Conservation (phyloP, 2,113 vertebrate species). For the Charina bottae region DNA sequence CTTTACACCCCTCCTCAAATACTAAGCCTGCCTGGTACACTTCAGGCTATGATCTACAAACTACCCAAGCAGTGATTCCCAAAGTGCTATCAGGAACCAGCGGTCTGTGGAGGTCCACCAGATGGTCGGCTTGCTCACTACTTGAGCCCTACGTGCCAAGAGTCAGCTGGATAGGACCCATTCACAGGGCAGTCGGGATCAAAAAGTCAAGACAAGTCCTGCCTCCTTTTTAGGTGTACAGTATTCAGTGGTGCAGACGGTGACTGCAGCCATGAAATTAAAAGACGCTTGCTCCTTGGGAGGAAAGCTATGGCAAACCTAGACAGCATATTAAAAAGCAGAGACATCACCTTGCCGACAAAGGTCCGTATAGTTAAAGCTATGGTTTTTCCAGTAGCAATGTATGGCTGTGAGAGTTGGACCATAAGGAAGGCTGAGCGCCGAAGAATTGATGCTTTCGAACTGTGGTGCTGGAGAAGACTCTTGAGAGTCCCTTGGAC, state of each 20-base stretch:
- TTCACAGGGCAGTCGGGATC: not conserved
- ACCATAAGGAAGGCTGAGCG: no score
- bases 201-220: not conserved
- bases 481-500: no score
- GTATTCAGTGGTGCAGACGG: not conserved
- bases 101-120: not conserved
- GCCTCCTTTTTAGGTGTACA: not conserved
- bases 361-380: no score
- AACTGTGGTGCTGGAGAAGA: no score
- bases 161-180: not conserved
- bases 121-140: not conserved
- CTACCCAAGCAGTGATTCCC: not conserved
- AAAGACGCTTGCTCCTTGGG: no score
- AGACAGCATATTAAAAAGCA: no score
- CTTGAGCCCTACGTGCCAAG: not conserved
- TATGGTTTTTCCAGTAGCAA: no score
- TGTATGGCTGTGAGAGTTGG: no score
- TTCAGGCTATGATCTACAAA: not conserved
- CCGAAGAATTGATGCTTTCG: no score
- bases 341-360: no score
- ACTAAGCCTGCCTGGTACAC: not conserved
- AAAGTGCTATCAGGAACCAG: not conserved
- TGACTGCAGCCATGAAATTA: no score
- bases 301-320: no score
- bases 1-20: not conserved